Evolutionary conservation across 2,113 vertebrate genomes (phyloP), one percentile per base, ranked within the genome.

Genomic region (Catharus fuscescens): DNA sequence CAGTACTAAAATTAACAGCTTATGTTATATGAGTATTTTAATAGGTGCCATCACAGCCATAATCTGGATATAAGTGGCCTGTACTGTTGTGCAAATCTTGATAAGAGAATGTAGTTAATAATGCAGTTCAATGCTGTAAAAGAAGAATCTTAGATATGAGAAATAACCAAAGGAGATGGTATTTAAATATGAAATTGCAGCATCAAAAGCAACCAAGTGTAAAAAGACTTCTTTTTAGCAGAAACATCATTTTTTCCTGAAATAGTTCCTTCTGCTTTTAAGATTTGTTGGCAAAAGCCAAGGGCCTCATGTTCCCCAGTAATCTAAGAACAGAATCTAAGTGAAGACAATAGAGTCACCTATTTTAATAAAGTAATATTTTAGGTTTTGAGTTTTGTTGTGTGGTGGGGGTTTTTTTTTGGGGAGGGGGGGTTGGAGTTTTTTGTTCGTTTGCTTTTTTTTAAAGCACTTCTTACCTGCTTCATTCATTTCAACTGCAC

Each of bases 391-490:
- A 24, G 28, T 40, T 80, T 60, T 69, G 17, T 8, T 69, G 17
- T 10, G 11, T 29, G 26, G 40, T 32, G 10, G 3, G 3, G 2
- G 42, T 20, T 29, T 14, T 19, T 12, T 4, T 34, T n/a, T n/a
- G n/a, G n/a, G n/a, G n/a, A n/a, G n/a, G n/a, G n/a, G n/a, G n/a
- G 24, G 18, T 7, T 45, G 40, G 19, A 7, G 5, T 42, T 31
- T 29, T 21, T 11, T 25, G 1, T 10, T 16, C 42, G 24, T 25
- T 52, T 29, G 26, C 28, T 48, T 12, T 20, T 23, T 14, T 44
- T n/a, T 31, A 40, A 90, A 83, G 59, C n/a, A 70, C 29, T 9
- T 26, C 54, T 96, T 96, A 98, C 98, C 97, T 92, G 97, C 95
- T 81, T 86, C 96, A 38, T 96, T 92, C n/a, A 92, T 94, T 90